Evolutionary conservation across 2,113 vertebrate genomes (phyloP), one percentile per base, ranked within the genome.

Genomic region (Cinclus cinclus): DNA sequence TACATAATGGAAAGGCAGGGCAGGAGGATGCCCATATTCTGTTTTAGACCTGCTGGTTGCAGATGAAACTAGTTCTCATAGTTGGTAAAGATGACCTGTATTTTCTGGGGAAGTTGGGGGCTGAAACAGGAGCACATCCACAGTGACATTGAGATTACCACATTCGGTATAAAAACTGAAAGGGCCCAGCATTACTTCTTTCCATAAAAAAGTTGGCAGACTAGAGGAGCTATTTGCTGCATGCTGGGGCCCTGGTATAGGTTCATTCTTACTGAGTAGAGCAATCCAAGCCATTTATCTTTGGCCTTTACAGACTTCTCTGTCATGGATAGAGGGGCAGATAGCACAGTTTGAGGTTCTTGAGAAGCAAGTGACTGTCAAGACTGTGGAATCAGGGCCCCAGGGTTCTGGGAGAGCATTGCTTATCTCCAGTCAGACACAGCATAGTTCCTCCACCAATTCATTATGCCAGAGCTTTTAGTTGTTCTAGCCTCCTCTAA

Each of bases 121-220:
- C 69, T 84, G 56, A 91, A 94, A 78, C 89, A 95, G 77, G 83
- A 95, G 84, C 81, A 78, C 19, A 82, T 46, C 75, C 22, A 11
- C 0, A 4, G 27, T 60, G 47, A 78, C 62, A 23, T 42, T 89
- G 53, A 42, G 31, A 75, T 85, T 78, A 71, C 69, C 10, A 13
- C 41, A 19, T 82, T 58, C 87, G 74, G 37, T 63, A n/a, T 37
- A n/a, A 69, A 68, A 74, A 64, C 41, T 75, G 39, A 71, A 82
- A 91, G 20, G 56, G 18, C n/a, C n/a, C 46, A 58, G 67, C 10
- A 24, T 90, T 85, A 46, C 49, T 88, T 89, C 46, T 79, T 88
- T 93, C 67, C 44, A 44, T 53, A 49, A 46, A 46, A 80, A 83
- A 79, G 33, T 10, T 56, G 50, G 13, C 59, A 87, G 68, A 53